Evolutionary conservation across 2,888 invertebrate species (phyloP).

Genomic region (Xanthia togata): DNA sequence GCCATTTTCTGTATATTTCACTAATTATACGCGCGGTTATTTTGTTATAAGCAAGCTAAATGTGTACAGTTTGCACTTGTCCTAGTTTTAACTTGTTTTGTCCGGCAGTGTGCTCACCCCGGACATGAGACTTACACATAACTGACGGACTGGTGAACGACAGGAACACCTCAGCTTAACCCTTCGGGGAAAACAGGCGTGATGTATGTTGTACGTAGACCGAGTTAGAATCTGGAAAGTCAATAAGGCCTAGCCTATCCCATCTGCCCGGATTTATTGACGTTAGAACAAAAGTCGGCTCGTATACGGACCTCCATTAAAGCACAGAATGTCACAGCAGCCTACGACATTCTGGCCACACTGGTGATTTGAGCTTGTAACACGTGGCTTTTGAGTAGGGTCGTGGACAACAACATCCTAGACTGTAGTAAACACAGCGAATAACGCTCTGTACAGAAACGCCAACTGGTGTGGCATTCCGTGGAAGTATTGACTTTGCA

Average conservation of each 20-base stretch:
- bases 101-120: not conserved
- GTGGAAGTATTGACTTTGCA: not conserved
- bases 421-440: not conserved
- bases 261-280: no score
- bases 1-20: not conserved
- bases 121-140: not conserved
- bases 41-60: not conserved
- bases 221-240: not conserved
- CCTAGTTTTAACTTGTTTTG: not conserved
- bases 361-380: not conserved
- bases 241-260: no score
- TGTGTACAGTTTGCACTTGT: not conserved
- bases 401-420: not conserved
- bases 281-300: no score
- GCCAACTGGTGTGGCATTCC: not conserved
- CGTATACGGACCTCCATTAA: not conserved
- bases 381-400: not conserved
- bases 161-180: no score
- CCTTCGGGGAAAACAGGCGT: not conserved
- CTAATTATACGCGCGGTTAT: not conserved
- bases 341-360: not conserved
- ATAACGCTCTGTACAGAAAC: not conserved
- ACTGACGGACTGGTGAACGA: no score
- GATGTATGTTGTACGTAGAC: not conserved
- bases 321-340: no score